phyloP scores from a whole-genome alignment of 2,797 vertebrate genomes.

The Gambelia wislizenii region DNA sequence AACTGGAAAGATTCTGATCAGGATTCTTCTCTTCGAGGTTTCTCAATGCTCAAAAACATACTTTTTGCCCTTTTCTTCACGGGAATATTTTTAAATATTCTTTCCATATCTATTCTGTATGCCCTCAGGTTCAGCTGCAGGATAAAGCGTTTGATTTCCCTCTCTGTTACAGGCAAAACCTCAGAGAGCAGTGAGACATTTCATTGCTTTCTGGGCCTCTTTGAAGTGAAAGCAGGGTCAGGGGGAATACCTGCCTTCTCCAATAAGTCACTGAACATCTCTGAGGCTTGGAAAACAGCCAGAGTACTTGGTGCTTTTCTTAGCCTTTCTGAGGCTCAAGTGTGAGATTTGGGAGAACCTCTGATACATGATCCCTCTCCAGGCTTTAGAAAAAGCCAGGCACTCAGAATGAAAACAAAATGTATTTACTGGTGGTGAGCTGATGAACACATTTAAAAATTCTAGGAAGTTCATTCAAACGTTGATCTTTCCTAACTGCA shows the following conservation, averaged over 20 bases:
- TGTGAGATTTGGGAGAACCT: background rate
- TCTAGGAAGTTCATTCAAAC: no score
- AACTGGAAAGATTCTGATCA: no score
- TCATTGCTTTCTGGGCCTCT: background rate
- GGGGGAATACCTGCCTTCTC: background rate
- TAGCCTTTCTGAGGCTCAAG: background rate
- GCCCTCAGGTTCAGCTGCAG: no score
- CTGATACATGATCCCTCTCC: background rate
- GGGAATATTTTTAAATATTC: no score
- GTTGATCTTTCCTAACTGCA: background rate
- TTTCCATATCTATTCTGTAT: no score
- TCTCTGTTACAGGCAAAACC: background rate
- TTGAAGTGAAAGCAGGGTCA: background rate
- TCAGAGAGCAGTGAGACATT: background rate
- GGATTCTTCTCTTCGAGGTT: no score
- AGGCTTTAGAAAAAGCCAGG: background rate
- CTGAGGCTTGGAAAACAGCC: no score
- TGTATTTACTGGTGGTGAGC: background rate
- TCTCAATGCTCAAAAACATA: no score
- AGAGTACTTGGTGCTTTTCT: background rate
- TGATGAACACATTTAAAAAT: background rate
- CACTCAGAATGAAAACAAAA: background rate
- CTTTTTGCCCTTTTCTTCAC: no score
- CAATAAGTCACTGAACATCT: no score
- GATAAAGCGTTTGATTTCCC: background rate